A percentile compares a stretch with the other conserved stretches of the same genome.
Evolutionary conservation across 2,797 vertebrate species (phyloP).

Genomic region (Fistularia commersonii): DNA sequence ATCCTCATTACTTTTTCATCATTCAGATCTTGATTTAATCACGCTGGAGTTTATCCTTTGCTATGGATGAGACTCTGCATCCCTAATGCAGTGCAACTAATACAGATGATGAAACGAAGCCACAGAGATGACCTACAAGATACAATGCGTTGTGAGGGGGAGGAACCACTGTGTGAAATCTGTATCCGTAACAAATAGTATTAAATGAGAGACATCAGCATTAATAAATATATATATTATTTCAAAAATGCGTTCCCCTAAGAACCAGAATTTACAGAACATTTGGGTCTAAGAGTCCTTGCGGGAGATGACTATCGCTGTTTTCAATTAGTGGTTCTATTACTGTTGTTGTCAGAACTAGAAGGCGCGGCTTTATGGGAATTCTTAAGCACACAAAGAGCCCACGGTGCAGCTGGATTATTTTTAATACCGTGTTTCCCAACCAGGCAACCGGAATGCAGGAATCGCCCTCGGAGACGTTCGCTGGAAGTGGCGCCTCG

Average conservation of each 20-base stretch:
- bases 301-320: slow-evolving; percentile 20
- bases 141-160: slow-evolving; percentile 11
- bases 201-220: slow-evolving; percentile 24
- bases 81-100: slow-evolving; percentile 1
- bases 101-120: slow-evolving; percentile 5
- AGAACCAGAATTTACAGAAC: slow-evolving; percentile 24
- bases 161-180: slow-evolving; percentile 17
- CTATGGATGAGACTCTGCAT: slow-evolving; percentile 4
- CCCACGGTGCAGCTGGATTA: background rate
- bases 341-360: slow-evolving; percentile 7
- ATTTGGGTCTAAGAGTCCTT: slow-evolving; percentile 13
- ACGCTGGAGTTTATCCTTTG: too few relatives aligned
- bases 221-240: slow-evolving; percentile 23
- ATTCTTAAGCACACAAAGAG: slow-evolving; percentile 7
- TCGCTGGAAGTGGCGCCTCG: too few relatives aligned
- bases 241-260: slow-evolving; percentile 22
- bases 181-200: slow-evolving; percentile 27
- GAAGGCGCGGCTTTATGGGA: too few relatives aligned
- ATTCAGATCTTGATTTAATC: too few relatives aligned
- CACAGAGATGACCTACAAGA: slow-evolving; percentile 16
- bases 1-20: too few relatives aligned
- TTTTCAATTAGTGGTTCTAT: slow-evolving; percentile 11
- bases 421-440: slow-evolving; percentile 3
- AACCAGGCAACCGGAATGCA: background rate
- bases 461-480: background rate